Conservation (phyloP, 2,797 vertebrate species). For the Harpagifer antarcticus region DNA sequence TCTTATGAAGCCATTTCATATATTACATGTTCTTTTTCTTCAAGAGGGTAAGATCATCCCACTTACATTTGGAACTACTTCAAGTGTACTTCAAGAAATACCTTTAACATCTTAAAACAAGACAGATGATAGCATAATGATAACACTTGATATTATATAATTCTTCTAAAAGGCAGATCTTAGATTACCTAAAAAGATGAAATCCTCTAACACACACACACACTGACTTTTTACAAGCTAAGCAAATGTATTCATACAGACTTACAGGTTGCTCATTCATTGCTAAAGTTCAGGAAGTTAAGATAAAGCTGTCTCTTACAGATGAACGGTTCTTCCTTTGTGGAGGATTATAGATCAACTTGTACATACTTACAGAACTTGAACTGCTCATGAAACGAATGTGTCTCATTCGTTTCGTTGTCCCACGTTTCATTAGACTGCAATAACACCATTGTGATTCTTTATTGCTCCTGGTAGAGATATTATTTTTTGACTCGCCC, state of each 20-base stretch:
- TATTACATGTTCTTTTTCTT: background rate
- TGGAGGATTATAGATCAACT: background rate
- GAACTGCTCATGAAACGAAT: constrained; percentile 23
- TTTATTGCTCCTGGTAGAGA: constrained; percentile 50
- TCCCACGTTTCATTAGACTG: constrained; percentile 14
- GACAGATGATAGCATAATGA: background rate
- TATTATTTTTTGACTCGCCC: constrained; percentile 34
- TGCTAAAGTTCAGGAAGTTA: no score
- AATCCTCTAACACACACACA: background rate
- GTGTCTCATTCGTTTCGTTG: constrained; percentile 20
- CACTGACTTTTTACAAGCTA: no score
- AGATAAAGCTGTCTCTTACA: no score
- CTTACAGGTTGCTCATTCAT: no score
- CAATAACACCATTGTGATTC: constrained; percentile 28
- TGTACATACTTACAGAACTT: constrained; percentile 8
- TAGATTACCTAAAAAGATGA: background rate
- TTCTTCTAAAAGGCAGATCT: background rate
- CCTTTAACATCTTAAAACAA: background rate
- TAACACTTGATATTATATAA: background rate
- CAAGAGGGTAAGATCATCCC: background rate
- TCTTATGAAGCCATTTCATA: constrained; percentile 4
- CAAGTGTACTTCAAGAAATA: background rate
- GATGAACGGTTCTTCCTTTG: background rate
- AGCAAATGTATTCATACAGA: no score
- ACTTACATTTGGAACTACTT: background rate